Conservation (phyloP, 2,888 invertebrate species). For the Thereva unica region DNA sequence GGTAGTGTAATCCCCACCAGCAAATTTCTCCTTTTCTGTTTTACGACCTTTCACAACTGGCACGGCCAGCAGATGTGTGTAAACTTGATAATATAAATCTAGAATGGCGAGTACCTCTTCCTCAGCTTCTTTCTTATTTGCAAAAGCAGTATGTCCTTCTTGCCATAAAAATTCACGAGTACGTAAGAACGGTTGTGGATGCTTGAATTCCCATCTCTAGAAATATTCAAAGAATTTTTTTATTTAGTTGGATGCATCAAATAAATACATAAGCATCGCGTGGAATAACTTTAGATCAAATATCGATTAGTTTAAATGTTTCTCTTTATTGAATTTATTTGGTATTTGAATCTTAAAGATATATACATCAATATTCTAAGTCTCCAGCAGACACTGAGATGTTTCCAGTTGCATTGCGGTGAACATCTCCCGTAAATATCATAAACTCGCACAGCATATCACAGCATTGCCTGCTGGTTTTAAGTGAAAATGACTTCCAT, state of each 20-base stretch:
- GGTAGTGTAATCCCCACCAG: slow-evolving; percentile 95
- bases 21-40: slow-evolving; percentile 99
- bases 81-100: slow-evolving; percentile 87
- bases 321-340: no score
- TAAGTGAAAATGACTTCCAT: no score
- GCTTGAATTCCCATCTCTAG: slow-evolving; percentile 99
- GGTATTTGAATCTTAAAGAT: no score
- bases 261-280: no score
- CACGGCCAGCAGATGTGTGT: slow-evolving; percentile 88
- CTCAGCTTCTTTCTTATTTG: slow-evolving; percentile 79
- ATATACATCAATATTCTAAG: not conserved
- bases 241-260: not conserved
- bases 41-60: slow-evolving; percentile 95
- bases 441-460: no score
- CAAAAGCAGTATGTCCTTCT: slow-evolving; percentile 97
- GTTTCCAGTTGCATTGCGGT: no score
- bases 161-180: slow-evolving; percentile 99
- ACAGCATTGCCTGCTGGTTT: no score
- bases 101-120: slow-evolving; percentile 83
- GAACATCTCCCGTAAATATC: no score
- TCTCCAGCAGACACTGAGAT: no score
- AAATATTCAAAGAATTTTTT: slow-evolving; percentile 43
- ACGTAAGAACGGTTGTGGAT: slow-evolving; percentile 97
- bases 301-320: not conserved
- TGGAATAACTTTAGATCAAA: not conserved